phyloP scores from a whole-genome alignment of 2,888 invertebrate species.

The Amphipoea oculea region DNA sequence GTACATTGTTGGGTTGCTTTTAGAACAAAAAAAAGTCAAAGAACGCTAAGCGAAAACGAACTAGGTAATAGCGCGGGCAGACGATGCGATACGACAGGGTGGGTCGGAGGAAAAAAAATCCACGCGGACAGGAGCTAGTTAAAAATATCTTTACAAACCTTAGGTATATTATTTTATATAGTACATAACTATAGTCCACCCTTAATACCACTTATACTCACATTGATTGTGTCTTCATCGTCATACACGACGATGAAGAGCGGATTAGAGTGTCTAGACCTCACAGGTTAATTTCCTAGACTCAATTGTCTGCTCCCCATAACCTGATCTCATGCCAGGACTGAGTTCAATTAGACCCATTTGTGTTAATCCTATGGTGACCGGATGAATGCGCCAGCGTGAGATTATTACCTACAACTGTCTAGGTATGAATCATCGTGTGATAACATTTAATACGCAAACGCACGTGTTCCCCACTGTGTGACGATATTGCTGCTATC shows the following conservation, averaged over 20 bases:
- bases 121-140: not conserved
- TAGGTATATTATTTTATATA: not conserved
- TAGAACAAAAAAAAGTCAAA: not conserved
- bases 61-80: not conserved
- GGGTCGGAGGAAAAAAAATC: not conserved
- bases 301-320: constrained; percentile 44
- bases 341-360: constrained; percentile 55
- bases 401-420: constrained; percentile 10
- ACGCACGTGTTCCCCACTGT: not conserved
- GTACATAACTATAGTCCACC: too few species aligned
- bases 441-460: not conserved
- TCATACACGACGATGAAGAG: not conserved
- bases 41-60: not conserved
- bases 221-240: not conserved
- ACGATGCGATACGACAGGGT: not conserved
- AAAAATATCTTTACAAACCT: not conserved
- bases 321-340: constrained; percentile 24
- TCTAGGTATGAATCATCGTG: constrained; percentile 30
- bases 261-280: constrained; percentile 36
- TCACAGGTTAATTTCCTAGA: constrained; percentile 41
- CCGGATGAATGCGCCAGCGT: constrained; percentile 23
- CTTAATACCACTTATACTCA: not conserved
- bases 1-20: too few species aligned
- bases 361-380: constrained; percentile 43
- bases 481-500: not conserved